A percentile compares a stretch with the other conserved stretches of the same genome.
Conservation (phyloP, 2,797 vertebrate species). For the Sebastes diploproa region DNA sequence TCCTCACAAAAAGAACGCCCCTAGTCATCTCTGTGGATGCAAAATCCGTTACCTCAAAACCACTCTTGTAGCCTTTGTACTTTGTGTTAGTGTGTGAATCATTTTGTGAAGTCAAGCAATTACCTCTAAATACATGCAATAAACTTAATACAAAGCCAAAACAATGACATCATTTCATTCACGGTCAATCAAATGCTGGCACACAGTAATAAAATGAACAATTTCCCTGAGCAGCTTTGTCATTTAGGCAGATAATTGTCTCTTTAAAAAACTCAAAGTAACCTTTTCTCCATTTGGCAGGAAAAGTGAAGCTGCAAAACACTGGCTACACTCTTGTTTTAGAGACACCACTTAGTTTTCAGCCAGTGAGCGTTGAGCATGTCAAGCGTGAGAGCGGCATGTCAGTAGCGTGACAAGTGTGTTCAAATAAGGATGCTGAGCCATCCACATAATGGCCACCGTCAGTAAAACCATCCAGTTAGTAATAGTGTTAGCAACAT, state of each 20-base stretch:
- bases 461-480: slow-evolving; percentile 79
- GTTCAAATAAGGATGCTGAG: slow-evolving; percentile 73
- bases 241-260: neutral
- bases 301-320: neutral
- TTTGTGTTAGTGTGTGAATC: slow-evolving; percentile 4
- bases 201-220: neutral
- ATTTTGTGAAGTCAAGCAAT: neutral
- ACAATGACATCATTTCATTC: slow-evolving; percentile 3
- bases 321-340: slow-evolving; percentile 34
- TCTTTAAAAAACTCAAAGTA: neutral
- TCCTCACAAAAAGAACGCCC: neutral
- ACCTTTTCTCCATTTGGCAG: slow-evolving; percentile 37
- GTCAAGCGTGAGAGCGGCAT: slow-evolving; percentile 72
- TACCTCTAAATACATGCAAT: slow-evolving; percentile 8
- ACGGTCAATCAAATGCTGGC: neutral
- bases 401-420: slow-evolving; percentile 76
- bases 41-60: neutral
- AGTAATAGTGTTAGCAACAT: slow-evolving; percentile 77
- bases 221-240: neutral
- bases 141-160: slow-evolving; percentile 1
- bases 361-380: slow-evolving; percentile 35
- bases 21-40: neutral
- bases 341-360: slow-evolving; percentile 38
- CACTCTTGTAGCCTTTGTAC: neutral
- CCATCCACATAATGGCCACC: slow-evolving; percentile 77